Base-by-base conservation (phyloP, 2,888 invertebrate species). In the Eremobia ochroleuca region DNA sequence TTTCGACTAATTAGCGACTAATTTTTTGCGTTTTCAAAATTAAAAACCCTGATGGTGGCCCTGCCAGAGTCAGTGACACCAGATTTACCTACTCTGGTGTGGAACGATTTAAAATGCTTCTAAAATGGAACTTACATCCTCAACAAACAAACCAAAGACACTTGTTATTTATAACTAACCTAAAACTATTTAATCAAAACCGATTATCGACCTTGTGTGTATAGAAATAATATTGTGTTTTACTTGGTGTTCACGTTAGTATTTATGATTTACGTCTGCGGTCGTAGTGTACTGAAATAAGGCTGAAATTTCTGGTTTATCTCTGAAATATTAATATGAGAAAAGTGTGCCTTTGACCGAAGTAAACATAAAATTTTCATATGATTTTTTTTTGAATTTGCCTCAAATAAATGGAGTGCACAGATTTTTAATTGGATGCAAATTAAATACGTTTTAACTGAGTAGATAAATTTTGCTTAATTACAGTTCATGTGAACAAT, bases 111-210 rank as follows among this genome's bases (percentile, higher is more conserved):
- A 46, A 82, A 82, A 68, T 61, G 25, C 65, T 62, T 62, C 40
- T 70, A 85, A 77, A 83, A 81, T 59, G 40, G 62, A 75, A 85
- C 75, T 75, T 70, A 85, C 49, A 75, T 59, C 49, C 69, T 58
- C 65, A 55, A 71, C 71, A 82, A 85, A 85, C 76, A 78, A 68
- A 37, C 31, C 59, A 66, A 61, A 76, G 76, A 78, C 52, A 61
- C 59, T n/a, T 52, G 40, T 73, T 62, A 73, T 65, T 73, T 71
- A 70, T 40, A 68, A 40, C 67, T 59, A 66, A 72, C 73, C 82
- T 85, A 72, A 64, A 70, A 70, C 31, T 28, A 25, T 28, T 13
- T 21, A 25, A 11, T 2, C 13, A 2, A 37, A 74, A 34, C 21
- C 28, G 9, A 85, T 49, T 61, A 31, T 55, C 15, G 28, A 76